Base-by-base conservation (phyloP, 1,140 invertebrate genomes). In the Lepidurus apus region DNA sequence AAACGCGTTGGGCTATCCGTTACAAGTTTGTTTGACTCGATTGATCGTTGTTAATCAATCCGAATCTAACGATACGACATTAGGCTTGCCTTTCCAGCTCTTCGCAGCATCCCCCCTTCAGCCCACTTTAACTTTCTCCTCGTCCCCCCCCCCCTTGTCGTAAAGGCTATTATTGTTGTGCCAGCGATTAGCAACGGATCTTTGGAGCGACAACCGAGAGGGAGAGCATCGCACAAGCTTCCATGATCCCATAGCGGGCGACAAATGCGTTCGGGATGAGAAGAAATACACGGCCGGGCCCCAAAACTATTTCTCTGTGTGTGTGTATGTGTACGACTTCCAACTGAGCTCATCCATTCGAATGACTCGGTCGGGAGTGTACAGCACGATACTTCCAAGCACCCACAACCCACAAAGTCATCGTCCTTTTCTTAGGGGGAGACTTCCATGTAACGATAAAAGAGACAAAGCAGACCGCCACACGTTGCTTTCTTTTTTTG, bases 341-440 rank as follows among this genome's bases (percentile, higher is more conserved):
- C 53, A 65, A 65, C 53, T 65, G 53, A 65, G 53, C 53, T 65
- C 53, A 65, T 65, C 53, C 53, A 65, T 65, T 65, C 53, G 53
- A 65, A 65, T 65, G 53, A 65, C 53, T 65, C 6, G 53, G 9
- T 17, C 17, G 53, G 53, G 17, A 65, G 17, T 65, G 53, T 9
- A 21, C 21, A n/a, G 17, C 13, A 21, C 53, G 17, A 65, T 21
- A 34, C 34, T 34, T 34, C 34, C 34, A 34, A 65, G 53, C 13
- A 65, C 21, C 53, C 53, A 65, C 53, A 65, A 65, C n/a, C 21
- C 53, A 65, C 53, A 13, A 17, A 65, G 53, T 65, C 21, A 65
- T n/a, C 7, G 53, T 65, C 53, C 21, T 65, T 65, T 65, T 21
- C 21, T 65, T 65, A 11, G 53, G 53, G 21, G 53, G 3, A 65